These are phyloP conservation scores for Oscheius sp. DNA, from an alignment of 2,888 invertebrate genomes.

Conservation along the genomic window DNA sequence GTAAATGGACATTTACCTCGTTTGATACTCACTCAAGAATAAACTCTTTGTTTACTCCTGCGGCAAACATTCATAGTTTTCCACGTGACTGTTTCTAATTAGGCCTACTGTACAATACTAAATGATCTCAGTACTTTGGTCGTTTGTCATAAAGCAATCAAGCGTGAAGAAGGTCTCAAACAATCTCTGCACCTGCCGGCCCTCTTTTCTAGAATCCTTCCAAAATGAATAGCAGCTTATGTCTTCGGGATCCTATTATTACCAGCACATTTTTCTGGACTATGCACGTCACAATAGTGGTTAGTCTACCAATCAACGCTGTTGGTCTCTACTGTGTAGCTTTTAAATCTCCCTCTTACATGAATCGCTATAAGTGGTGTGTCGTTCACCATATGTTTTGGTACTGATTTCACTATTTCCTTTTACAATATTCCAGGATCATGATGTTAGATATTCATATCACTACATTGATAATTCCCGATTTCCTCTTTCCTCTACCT, in stretches of 20 bases:
- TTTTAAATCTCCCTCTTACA: slow-evolving; percentile 7
- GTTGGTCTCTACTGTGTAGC: slow-evolving; percentile 2
- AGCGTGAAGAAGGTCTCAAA: neutral
- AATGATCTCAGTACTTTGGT: neutral
- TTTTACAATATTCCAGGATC: neutral
- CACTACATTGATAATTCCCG: slow-evolving; percentile 14
- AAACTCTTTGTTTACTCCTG: neutral
- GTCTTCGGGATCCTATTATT: neutral
- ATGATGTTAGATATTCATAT: slow-evolving; percentile 15
- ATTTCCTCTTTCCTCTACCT: slow-evolving; percentile 13
- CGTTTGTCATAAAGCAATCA: neutral
- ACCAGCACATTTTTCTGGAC: slow-evolving; percentile 11
- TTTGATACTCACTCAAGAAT: neutral
- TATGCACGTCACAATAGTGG: slow-evolving; percentile 13
- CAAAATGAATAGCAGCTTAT: neutral
- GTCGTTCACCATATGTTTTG: slow-evolving; percentile 17
- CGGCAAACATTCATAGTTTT: too few species aligned
- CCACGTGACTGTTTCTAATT: too few species aligned
- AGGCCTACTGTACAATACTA: neutral
- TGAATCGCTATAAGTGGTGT: slow-evolving; percentile 19
- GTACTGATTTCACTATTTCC: neutral
- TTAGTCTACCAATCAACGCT: slow-evolving; percentile 4
- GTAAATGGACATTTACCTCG: neutral
- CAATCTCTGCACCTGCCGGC: neutral
- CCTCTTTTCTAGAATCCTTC: neutral